Evolutionary conservation across 2,113 vertebrate genomes (phyloP).

Genomic region (Actinemys pallida): DNA sequence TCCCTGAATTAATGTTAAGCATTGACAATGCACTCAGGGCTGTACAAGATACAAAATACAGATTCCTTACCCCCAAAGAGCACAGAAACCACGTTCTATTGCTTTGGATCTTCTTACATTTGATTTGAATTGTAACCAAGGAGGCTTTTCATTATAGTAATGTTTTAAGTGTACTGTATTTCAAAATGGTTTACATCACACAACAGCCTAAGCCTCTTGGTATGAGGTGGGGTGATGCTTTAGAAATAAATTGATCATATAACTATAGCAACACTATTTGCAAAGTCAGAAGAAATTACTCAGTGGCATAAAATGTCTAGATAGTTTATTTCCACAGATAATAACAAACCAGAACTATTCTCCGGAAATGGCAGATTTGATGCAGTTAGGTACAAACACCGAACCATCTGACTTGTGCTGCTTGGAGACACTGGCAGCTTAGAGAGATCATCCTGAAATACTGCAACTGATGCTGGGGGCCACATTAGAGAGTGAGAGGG

Average conservation of each 20-base stretch:
- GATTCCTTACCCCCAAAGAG: neutral
- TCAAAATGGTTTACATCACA: neutral
- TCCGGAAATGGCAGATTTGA: conserved; percentile 44
- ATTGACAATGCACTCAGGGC: neutral
- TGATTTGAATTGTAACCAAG: neutral
- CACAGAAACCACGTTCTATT: neutral
- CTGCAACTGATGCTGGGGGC: neutral
- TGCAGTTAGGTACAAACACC: neutral
- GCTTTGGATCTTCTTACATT: neutral
- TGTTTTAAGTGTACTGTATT: neutral
- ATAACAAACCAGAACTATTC: conserved; percentile 26
- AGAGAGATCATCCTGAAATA: neutral
- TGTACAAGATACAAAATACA: neutral
- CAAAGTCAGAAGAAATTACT: conserved; percentile 34
- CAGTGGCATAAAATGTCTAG: conserved; percentile 53
- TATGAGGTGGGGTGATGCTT: neutral
- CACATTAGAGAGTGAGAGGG: neutral
- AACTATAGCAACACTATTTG: conserved; percentile 37
- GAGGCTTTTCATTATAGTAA: neutral
- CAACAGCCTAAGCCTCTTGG: neutral
- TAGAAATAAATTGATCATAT: conserved; percentile 43
- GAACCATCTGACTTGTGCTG: conserved; percentile 7
- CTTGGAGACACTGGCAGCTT: neutral
- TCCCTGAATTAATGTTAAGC: neutral
- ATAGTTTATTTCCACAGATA: conserved; percentile 57